Conservation (phyloP, 2,113 vertebrate genomes). For the Verasper variegatus region DNA sequence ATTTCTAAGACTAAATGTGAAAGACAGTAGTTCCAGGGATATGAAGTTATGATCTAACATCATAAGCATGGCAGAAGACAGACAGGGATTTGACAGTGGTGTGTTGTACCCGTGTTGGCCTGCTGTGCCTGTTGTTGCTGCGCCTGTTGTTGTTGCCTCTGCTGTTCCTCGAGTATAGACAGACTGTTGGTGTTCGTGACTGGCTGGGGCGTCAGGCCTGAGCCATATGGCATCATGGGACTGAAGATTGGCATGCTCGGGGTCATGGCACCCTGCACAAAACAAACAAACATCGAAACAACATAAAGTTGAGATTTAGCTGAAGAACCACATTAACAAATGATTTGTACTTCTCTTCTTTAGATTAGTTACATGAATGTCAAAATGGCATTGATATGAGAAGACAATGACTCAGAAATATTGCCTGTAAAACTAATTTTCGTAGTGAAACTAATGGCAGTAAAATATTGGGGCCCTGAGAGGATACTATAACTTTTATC, state of each 20-base stretch:
- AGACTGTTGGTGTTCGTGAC: constrained; percentile 93
- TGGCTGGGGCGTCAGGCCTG: constrained; percentile 96
- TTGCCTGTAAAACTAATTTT: too few species aligned
- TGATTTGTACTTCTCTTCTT: too few species aligned
- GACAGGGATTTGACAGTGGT: background rate
- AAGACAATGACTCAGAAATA: too few species aligned
- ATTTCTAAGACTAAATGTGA: background rate
- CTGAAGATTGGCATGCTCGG: constrained; percentile 94
- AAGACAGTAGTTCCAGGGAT: background rate
- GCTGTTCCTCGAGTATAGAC: constrained; percentile 94
- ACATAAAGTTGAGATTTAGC: background rate
- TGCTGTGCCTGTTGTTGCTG: constrained; percentile 83
- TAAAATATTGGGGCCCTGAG: too few species aligned
- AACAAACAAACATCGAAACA: background rate
- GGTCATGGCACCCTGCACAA: constrained; percentile 91
- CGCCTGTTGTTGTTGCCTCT: constrained; percentile 84
- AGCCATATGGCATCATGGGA: constrained; percentile 98
- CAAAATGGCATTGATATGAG: too few species aligned
- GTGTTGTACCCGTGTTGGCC: constrained; percentile 71
- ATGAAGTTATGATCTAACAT: background rate
- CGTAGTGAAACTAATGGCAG: too few species aligned
- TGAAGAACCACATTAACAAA: background rate
- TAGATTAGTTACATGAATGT: too few species aligned
- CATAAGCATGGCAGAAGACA: background rate
- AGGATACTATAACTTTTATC: too few species aligned